Percentiles rank a stretch among this genome's conserved stretches.
These are phyloP conservation scores for Pristionchus entomophagus DNA, from an alignment of 2,888 invertebrate genomes.

Conservation along the genomic window DNA sequence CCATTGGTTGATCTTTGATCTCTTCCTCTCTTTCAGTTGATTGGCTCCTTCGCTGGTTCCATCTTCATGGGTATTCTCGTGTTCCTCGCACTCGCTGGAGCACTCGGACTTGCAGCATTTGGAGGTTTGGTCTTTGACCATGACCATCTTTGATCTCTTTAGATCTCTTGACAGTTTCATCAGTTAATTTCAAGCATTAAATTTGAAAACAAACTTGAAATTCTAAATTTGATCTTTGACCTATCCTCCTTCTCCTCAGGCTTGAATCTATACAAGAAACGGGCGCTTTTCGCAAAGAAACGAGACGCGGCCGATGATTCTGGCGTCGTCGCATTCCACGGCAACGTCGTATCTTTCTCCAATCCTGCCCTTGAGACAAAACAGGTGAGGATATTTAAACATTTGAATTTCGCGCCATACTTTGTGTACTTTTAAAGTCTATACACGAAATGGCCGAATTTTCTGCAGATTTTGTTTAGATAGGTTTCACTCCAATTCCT, in stretches of 20 bases:
- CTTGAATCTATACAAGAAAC: slow-evolving; percentile 48
- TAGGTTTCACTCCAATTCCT: too few species aligned
- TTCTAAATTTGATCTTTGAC: too few species aligned
- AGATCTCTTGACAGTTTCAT: too few species aligned
- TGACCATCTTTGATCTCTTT: neutral
- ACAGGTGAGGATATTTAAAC: neutral
- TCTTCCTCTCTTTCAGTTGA: slow-evolving; percentile 51
- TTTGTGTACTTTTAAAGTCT: too few species aligned
- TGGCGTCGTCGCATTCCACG: slow-evolving; percentile 75
- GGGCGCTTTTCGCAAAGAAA: slow-evolving; percentile 70
- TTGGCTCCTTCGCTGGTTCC: slow-evolving; percentile 60
- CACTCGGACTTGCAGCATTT: slow-evolving; percentile 67
- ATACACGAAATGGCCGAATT: too few species aligned
- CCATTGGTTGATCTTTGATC: neutral
- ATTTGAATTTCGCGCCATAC: slow-evolving; percentile 33
- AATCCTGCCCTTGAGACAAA: slow-evolving; percentile 73
- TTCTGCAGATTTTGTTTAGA: too few species aligned
- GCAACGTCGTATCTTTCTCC: slow-evolving; percentile 75
- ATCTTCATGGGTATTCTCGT: slow-evolving; percentile 61
- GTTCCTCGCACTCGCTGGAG: slow-evolving; percentile 67
- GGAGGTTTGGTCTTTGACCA: too few species aligned
- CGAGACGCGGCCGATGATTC: slow-evolving; percentile 71
- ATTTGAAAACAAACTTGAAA: neutral
- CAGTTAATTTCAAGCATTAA: too few species aligned
- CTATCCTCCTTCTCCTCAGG: too few species aligned